Evolutionary conservation across 1,140 invertebrate genomes (phyloP).

Genomic region (Rhopalosiphum maidis): DNA sequence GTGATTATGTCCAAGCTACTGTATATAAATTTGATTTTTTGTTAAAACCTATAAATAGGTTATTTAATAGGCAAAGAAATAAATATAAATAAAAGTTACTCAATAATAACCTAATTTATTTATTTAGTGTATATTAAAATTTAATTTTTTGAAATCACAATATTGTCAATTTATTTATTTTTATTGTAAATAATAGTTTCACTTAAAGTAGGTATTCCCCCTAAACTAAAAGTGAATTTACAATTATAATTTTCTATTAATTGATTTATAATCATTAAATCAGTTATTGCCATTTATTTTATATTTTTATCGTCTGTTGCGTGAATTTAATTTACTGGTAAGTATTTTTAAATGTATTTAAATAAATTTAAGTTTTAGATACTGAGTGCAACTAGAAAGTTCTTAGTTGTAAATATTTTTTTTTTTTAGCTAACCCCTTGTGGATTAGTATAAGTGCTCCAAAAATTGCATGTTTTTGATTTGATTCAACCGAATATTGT

Average conservation of each 20-base stretch:
- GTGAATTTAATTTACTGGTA: not conserved
- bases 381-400: not conserved
- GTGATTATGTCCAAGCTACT: not conserved
- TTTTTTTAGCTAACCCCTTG: not conserved
- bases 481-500: not conserved
- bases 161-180: slow-evolving; percentile 42
- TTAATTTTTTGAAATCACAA: not conserved
- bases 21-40: slow-evolving; percentile 34
- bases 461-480: not conserved
- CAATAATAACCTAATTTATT: not conserved
- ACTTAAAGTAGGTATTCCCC: not conserved
- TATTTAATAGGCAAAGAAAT: not conserved
- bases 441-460: not conserved
- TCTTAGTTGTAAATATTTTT: not conserved
- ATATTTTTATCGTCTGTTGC: not conserved
- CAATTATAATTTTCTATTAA: not conserved
- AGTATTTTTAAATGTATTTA: slow-evolving; percentile 23
- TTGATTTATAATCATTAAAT: slow-evolving; percentile 9
- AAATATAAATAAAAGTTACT: not conserved
- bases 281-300: not conserved
- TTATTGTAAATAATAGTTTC: slow-evolving; percentile 33
- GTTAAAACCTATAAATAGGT: slow-evolving; percentile 38
- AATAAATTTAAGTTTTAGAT: not conserved
- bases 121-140: slow-evolving; percentile 43
- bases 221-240: slow-evolving; percentile 10